Evolutionary conservation across 1,140 invertebrate genomes (phyloP).

Genomic region (Panagrolaimus sp.): DNA sequence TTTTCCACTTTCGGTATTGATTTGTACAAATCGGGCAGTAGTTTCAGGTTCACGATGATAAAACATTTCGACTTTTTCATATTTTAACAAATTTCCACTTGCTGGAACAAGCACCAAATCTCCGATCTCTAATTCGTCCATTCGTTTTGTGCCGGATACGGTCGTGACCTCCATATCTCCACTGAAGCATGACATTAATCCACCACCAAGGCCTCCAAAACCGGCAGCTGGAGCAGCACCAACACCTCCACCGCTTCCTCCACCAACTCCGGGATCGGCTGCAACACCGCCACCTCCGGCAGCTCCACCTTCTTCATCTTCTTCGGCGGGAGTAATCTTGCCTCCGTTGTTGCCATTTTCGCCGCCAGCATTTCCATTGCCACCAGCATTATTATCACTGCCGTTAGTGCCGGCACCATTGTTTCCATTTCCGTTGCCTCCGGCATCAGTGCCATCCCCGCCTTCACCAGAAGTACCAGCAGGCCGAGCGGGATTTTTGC

Average conservation of each 20-base stretch:
- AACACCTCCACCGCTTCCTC: neutral
- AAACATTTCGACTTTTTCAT: conserved; percentile 49
- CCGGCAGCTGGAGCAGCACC: neutral
- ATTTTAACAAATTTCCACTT: conserved; percentile 31
- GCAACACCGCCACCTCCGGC: neutral
- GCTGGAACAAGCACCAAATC: conserved; percentile 46
- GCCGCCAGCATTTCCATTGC: conserved; percentile 10
- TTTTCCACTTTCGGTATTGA: conserved; percentile 42
- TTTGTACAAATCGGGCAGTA: conserved; percentile 28
- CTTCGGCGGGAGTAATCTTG: neutral
- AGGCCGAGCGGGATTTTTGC: neutral
- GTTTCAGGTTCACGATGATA: conserved; percentile 47
- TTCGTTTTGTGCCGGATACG: conserved; percentile 33
- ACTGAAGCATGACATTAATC: conserved; percentile 34
- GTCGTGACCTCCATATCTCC: conserved; percentile 41
- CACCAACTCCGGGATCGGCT: neutral
- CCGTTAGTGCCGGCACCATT: neutral
- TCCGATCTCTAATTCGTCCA: conserved; percentile 41
- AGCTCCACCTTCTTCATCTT: neutral
- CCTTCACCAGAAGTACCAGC: neutral
- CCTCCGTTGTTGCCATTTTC: neutral
- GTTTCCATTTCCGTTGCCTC: neutral
- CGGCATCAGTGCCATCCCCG: neutral
- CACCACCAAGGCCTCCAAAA: neutral
- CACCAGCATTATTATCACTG: neutral